phyloP scores from a whole-genome alignment of 1,140 invertebrate genomes.

The Reticulitermes speratus region DNA sequence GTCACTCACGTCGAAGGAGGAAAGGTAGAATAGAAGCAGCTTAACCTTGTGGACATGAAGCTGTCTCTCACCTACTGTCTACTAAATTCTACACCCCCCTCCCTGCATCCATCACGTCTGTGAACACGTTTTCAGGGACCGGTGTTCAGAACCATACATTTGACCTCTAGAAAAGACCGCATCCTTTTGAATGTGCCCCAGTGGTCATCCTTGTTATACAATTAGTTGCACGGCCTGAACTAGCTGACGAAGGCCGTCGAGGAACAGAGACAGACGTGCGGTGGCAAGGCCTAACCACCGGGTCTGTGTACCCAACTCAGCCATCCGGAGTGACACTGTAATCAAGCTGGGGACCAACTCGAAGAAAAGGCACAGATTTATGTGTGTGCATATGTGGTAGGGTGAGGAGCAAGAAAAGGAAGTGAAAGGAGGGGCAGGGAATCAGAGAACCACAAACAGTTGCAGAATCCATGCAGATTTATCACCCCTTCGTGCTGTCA shows the following conservation, averaged over 20 bases:
- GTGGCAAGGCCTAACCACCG: background rate
- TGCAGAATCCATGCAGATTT: conserved; percentile 28
- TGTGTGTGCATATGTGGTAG: conserved; percentile 23
- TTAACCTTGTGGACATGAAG: no score
- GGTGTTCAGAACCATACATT: no score
- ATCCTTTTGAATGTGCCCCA: background rate
- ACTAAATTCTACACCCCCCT: no score
- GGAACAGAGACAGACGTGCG: conserved; percentile 7
- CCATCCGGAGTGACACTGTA: conserved; percentile 13
- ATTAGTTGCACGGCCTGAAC: background rate
- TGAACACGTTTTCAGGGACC: no score
- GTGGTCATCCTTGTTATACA: background rate
- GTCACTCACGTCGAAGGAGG: no score
- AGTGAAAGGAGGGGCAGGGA: background rate
- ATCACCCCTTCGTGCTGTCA: conserved; percentile 32
- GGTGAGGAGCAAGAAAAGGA: background rate
- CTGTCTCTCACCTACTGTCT: no score
- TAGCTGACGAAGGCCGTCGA: background rate
- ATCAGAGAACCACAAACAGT: conserved; percentile 9
- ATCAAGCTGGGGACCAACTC: conserved; percentile 3
- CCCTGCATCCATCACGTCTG: no score
- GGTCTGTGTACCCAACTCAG: background rate
- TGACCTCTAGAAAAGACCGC: background rate
- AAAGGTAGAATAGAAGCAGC: no score
- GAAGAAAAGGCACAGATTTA: conserved; percentile 24